phyloP scores from a whole-genome alignment of 2,113 vertebrate species.

The Lutjanus erythropterus region DNA sequence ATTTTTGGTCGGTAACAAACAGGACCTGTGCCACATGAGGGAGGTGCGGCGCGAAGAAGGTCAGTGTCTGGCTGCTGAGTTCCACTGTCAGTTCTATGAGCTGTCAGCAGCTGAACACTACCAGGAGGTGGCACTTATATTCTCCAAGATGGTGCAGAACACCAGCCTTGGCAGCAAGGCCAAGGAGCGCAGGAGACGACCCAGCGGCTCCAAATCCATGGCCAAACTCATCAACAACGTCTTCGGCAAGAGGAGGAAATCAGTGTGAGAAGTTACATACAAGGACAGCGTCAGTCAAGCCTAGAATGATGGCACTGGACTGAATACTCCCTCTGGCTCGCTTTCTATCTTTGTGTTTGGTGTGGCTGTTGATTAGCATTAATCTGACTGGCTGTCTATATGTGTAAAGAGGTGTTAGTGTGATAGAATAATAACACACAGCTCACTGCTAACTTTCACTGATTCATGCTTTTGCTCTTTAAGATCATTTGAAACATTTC shows the following conservation, averaged over 20 bases:
- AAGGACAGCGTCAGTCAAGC: neutral
- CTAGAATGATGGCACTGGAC: neutral
- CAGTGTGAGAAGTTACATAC: slow-evolving; percentile 78
- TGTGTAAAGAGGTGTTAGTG: neutral
- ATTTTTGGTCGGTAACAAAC: slow-evolving; percentile 92
- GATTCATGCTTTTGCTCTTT: neutral
- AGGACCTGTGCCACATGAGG: slow-evolving; percentile 90
- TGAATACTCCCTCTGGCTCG: neutral
- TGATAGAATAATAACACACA: neutral
- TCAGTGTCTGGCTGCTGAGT: slow-evolving; percentile 86
- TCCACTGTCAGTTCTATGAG: slow-evolving; percentile 90
- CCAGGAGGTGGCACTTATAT: slow-evolving; percentile 90
- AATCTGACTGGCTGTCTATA: neutral
- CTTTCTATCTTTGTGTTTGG: neutral
- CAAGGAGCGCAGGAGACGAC: slow-evolving; percentile 87
- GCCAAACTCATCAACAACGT: slow-evolving; percentile 87
- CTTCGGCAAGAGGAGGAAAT: slow-evolving; percentile 87
- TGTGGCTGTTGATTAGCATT: slow-evolving; percentile 7
- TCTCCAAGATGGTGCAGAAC: slow-evolving; percentile 86
- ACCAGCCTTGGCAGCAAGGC: slow-evolving; percentile 79
- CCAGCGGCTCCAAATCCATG: slow-evolving; percentile 87
- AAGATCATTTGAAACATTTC: neutral
- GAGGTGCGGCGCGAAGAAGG: slow-evolving; percentile 90
- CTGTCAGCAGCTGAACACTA: slow-evolving; percentile 91
- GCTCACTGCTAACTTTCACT: neutral